Conservation (phyloP, 2,113 vertebrate species). For the Callocephalon fimbriatum region DNA sequence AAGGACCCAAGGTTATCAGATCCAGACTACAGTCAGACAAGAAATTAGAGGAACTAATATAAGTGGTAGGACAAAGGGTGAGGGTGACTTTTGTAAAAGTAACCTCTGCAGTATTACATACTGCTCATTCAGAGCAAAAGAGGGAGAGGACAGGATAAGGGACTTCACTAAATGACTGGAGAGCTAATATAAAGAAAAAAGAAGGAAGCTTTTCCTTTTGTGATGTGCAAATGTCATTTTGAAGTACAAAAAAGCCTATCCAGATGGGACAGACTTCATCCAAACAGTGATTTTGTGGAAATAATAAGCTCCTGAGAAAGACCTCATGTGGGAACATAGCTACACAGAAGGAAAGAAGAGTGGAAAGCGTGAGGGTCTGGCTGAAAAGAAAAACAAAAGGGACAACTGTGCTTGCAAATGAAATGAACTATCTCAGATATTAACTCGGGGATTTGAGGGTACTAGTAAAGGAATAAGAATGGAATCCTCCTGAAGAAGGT, state of each 20-base stretch:
- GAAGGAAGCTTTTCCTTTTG: slow-evolving; percentile 7
- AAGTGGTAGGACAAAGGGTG: not conserved
- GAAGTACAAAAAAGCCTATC: not conserved
- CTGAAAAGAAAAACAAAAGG: slow-evolving; percentile 40
- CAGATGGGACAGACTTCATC: slow-evolving; percentile 4
- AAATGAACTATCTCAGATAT: slow-evolving; percentile 26
- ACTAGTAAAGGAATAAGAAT: not conserved
- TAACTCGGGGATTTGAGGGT: slow-evolving; percentile 54
- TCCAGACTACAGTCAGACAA: not conserved
- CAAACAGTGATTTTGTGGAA: not conserved
- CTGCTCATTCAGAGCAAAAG: not conserved
- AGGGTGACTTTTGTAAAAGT: not conserved
- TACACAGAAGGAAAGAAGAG: not conserved
- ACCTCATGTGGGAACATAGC: not conserved
- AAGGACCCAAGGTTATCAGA: not conserved
- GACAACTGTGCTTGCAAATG: not conserved
- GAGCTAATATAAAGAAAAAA: not conserved
- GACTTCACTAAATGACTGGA: not conserved
- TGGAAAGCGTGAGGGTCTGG: not conserved
- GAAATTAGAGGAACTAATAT: slow-evolving; percentile 10
- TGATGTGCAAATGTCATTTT: not conserved
- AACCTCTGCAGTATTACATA: not conserved
- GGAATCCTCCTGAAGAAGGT: not conserved
- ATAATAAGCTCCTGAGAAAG: slow-evolving; percentile 25
- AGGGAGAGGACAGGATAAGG: not conserved